phyloP scores from a whole-genome alignment of 2,113 vertebrate species.

The Pyxicephalus adspersus region DNA sequence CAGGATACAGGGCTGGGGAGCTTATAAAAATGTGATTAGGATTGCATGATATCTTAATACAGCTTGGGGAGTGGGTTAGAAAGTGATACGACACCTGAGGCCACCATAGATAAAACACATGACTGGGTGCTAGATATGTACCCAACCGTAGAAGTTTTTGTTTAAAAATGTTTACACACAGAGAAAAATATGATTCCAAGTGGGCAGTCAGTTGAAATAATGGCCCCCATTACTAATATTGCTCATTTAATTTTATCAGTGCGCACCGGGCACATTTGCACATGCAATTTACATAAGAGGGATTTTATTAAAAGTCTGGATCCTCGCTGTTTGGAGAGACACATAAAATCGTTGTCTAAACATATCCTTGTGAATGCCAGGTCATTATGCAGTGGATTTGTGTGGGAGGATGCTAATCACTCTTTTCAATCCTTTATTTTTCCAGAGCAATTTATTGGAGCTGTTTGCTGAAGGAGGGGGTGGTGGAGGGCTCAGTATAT shows the following conservation, averaged over 20 bases:
- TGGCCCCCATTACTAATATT: neutral
- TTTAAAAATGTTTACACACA: neutral
- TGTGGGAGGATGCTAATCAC: conserved; percentile 18
- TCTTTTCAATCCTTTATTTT: neutral
- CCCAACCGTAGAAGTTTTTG: no score
- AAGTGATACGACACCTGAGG: no score
- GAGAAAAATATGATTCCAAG: neutral
- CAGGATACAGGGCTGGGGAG: no score
- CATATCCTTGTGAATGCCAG: neutral
- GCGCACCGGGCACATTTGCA: neutral
- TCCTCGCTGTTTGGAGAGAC: neutral
- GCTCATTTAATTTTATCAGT: neutral
- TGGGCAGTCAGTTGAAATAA: neutral
- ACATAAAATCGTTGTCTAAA: neutral
- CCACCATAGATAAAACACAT: no score
- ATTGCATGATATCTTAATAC: no score
- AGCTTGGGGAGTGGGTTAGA: no score
- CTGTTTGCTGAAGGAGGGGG: neutral
- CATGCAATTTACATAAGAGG: neutral
- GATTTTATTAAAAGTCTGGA: conserved; percentile 16
- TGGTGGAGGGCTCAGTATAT: neutral
- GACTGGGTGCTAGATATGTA: no score
- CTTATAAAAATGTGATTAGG: no score
- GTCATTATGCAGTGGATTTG: conserved; percentile 10
- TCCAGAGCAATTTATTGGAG: neutral